Evolutionary conservation across 2,113 vertebrate species (phyloP).

Genomic region (Plestiodon gilberti): DNA sequence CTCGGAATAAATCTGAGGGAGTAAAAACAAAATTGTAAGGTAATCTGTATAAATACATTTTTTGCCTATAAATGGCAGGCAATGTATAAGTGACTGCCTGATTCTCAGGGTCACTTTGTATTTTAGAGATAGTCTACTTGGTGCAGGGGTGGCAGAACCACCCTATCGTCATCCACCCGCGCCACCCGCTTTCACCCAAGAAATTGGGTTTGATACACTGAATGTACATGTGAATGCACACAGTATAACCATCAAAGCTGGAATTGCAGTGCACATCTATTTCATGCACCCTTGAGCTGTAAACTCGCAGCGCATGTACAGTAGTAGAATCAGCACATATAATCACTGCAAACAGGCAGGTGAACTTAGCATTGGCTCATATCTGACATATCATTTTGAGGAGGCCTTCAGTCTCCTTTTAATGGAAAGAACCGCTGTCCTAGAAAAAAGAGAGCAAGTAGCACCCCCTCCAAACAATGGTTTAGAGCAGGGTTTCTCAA

Average conservation of each 20-base stretch:
- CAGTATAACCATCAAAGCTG: neutral
- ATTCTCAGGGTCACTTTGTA: slow-evolving; percentile 14
- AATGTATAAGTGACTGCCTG: neutral
- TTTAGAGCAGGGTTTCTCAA: no score
- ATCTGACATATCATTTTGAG: no score
- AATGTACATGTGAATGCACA: neutral
- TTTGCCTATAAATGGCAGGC: neutral
- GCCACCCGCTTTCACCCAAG: no score
- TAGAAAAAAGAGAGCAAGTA: no score
- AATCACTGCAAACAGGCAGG: neutral
- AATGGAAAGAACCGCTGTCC: neutral
- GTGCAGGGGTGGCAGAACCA: no score
- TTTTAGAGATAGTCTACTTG: neutral
- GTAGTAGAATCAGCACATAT: neutral
- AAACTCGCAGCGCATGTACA: neutral
- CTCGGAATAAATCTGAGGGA: slow-evolving; percentile 28
- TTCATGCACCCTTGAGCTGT: neutral
- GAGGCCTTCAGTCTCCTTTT: neutral
- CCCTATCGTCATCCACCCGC: no score
- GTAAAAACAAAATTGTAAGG: slow-evolving; percentile 19
- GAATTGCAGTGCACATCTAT: neutral
- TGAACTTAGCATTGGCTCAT: neutral
- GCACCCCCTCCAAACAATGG: no score
- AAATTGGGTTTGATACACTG: no score
- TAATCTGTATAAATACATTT: neutral